Evolutionary conservation across 2,797 vertebrate genomes (phyloP).

Genomic region (Neomorphus geoffroyi): DNA sequence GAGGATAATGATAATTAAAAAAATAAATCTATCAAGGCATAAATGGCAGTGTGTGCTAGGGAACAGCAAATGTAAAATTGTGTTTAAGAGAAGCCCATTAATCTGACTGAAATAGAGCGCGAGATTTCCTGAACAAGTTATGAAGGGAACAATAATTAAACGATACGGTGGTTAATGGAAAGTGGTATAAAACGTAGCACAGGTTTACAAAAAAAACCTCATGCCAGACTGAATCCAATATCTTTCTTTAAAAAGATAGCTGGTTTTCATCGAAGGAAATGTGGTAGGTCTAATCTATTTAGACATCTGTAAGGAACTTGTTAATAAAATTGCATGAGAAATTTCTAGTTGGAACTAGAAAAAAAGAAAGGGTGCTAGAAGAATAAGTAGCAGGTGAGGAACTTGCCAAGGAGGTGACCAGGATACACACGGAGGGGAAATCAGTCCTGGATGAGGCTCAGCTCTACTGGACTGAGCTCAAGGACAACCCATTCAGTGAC

Average conservation of each 20-base stretch:
- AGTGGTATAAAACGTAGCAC: neutral
- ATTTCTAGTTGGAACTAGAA: neutral
- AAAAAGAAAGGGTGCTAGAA: neutral
- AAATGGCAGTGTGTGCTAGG: conserved; percentile 1
- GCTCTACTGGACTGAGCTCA: neutral
- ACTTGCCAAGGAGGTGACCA: neutral
- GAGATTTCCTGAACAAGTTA: conserved; percentile 31
- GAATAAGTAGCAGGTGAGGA: neutral
- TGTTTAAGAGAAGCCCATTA: conserved; percentile 21
- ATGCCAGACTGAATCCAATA: conserved; percentile 20
- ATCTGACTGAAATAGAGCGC: neutral
- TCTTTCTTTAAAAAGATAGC: neutral
- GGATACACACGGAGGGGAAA: neutral
- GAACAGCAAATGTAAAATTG: conserved; percentile 17
- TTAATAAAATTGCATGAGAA: neutral
- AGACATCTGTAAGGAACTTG: neutral
- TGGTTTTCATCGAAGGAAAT: neutral
- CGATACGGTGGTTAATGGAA: conserved; percentile 10
- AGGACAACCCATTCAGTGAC: neutral
- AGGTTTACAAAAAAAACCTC: neutral
- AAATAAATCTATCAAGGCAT: conserved; percentile 28
- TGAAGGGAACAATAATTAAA: conserved; percentile 45
- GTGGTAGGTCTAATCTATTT: neutral
- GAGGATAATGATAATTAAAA: conserved; percentile 33
- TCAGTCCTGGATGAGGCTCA: fast-evolving